Base-by-base conservation (phyloP, 2,797 vertebrate species). In the Coranthus polyacanthus region DNA sequence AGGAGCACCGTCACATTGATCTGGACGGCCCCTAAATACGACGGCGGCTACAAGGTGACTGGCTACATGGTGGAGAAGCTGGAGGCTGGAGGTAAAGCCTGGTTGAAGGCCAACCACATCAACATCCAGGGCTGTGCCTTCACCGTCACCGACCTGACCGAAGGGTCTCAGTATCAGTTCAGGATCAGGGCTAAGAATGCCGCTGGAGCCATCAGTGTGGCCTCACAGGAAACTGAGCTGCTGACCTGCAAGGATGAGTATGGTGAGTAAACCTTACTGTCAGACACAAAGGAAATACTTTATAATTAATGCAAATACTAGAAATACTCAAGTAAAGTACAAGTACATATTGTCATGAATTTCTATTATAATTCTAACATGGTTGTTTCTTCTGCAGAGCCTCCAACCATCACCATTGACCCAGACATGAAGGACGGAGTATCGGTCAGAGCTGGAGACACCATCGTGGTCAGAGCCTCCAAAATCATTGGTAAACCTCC, bases 191-290 rank as follows among this genome's bases (percentile, higher is more conserved):
- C 98, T 49, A 99, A 95, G 90, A 99, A 99, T 71, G 88, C 96
- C 37, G 98, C 97, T 72, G 98, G 98, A 58, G 96, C 97, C 36
- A 92, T 99, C 50, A 99, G 98, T 78, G 89, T 90, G 87, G 96
- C 97, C n/a, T 99, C 98, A 77, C 97, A 99, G 84, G 24, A 89
- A 43, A 99, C 98, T 26, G 97, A 91, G 60, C 92, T 94, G 54
- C 92, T 99, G 83, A 94, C 95, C 69, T 99, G 97, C 94, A 98
- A 95, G 87, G 97, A 99, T 85, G 98, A 99, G 82, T 99, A 97
- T 12, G 98, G 98, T 99, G 92, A 73, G 94, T 2, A 51, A 32
- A 21, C 24, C 15, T 39, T 24, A 22, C 22, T n/a, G 5, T 21
- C n/a, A n/a, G n/a, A n/a, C n/a, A n/a, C n/a, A n/a, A 32, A 32